Evolutionary conservation across 2,113 vertebrate genomes (phyloP).

Genomic region (Platanista minor): DNA sequence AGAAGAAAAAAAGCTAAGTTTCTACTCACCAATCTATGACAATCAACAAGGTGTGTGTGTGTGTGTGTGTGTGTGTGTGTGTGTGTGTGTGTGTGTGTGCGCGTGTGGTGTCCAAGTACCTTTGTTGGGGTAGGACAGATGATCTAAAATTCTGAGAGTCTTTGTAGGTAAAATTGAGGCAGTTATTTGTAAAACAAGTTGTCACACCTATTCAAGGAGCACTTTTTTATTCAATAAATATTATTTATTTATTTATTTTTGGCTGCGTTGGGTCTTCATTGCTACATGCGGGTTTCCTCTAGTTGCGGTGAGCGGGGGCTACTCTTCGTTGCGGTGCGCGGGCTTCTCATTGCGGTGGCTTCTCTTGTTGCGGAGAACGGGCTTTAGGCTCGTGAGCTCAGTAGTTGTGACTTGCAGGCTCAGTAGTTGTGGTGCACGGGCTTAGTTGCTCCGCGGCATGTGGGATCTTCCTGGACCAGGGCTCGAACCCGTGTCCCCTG

Average conservation of each 20-base stretch:
- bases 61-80: not conserved
- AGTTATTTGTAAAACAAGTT: not conserved
- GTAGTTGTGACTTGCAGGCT: too few species aligned
- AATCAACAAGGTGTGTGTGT: not conserved
- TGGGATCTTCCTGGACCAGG: too few species aligned
- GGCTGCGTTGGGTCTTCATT: too few species aligned
- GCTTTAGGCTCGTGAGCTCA: too few species aligned
- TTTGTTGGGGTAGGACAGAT: not conserved
- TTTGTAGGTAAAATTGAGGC: not conserved
- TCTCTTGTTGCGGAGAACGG: too few species aligned
- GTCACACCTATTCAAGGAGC: not conserved
- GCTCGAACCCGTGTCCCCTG: too few species aligned
- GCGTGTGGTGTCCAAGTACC: not conserved
- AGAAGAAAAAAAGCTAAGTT: not conserved
- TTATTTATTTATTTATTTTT: not conserved
- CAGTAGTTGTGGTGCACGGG: too few species aligned
- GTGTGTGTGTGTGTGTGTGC: not conserved
- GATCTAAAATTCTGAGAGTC: not conserved
- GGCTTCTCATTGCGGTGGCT: too few species aligned
- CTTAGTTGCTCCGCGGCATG: too few species aligned
- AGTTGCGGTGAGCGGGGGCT: too few species aligned
- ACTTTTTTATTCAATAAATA: not conserved
- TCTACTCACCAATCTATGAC: not conserved
- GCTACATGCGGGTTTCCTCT: too few species aligned
- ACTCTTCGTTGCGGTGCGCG: too few species aligned